Conservation (phyloP, 2,797 vertebrate genomes). For the Pyrocephalus nanus region DNA sequence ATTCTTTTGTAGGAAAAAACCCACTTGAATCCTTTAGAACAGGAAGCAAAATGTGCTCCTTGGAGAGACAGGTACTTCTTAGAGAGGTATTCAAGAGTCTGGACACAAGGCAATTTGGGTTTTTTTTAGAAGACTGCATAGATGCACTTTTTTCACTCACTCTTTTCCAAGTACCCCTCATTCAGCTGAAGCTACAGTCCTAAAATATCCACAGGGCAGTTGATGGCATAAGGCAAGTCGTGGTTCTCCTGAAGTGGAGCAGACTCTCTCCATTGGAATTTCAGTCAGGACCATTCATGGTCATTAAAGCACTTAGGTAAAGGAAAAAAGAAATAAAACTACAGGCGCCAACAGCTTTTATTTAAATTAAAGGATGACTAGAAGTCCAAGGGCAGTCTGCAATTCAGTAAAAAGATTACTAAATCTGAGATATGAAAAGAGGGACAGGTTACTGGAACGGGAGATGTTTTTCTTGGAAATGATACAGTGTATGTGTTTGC, state of each 20-base stretch:
- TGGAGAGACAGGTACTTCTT: background rate
- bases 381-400: background rate
- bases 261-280: background rate
- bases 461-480: constrained; percentile 63
- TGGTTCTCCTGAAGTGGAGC: background rate
- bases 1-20: background rate
- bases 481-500: constrained; percentile 19
- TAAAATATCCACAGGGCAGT: background rate
- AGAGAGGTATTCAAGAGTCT: background rate
- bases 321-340: background rate
- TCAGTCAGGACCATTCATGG: background rate
- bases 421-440: constrained; percentile 29
- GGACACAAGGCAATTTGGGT: background rate
- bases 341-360: background rate
- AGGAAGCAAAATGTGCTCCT: background rate
- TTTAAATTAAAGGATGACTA: constrained; percentile 50
- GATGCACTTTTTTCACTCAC: background rate
- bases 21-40: background rate
- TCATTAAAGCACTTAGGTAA: background rate
- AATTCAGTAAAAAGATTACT: constrained; percentile 10
- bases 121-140: background rate
- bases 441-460: constrained; percentile 44
- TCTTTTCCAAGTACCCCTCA: background rate
- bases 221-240: background rate
- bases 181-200: background rate